Evolutionary conservation across 2,797 vertebrate species (phyloP).

Genomic region (Coregonus suidteri): DNA sequence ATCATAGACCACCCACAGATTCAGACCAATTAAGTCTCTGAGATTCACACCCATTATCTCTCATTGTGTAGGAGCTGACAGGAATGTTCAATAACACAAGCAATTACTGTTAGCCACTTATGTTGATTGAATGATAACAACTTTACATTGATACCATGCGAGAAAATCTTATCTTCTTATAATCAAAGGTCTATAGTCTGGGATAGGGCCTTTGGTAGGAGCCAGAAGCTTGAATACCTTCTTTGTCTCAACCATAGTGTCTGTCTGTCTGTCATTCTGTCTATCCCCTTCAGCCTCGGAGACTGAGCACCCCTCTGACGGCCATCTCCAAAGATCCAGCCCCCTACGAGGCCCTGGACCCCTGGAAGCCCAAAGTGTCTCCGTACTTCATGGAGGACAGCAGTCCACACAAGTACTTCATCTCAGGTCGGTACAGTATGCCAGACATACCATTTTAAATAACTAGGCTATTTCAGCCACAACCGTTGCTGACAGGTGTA

Average conservation of each 20-base stretch:
- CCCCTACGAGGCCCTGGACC: conserved; percentile 20
- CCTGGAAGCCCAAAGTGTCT: conserved; percentile 52
- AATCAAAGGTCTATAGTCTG: neutral
- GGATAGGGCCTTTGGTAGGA: neutral
- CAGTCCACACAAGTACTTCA: conserved; percentile 79
- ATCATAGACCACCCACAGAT: conserved; percentile 29
- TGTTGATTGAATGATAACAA: neutral
- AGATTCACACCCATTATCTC: neutral
- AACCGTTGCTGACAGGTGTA: no score
- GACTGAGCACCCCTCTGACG: conserved; percentile 46
- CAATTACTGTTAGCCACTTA: neutral
- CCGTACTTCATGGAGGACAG: conserved; percentile 78
- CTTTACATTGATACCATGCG: neutral
- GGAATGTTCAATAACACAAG: neutral
- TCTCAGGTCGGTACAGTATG: conserved; percentile 72
- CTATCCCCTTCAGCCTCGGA: conserved; percentile 31
- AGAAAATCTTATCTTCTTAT: neutral
- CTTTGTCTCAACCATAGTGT: neutral
- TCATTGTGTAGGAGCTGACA: neutral
- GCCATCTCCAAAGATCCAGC: conserved; percentile 43
- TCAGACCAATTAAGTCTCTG: conserved; percentile 6
- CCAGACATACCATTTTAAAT: neutral
- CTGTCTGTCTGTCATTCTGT: conserved; percentile 4
- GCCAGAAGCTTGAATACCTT: neutral
- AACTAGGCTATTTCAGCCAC: neutral